Evolutionary conservation across 2,113 vertebrate genomes (phyloP).

Genomic region (Apistogramma diplotaenia): DNA sequence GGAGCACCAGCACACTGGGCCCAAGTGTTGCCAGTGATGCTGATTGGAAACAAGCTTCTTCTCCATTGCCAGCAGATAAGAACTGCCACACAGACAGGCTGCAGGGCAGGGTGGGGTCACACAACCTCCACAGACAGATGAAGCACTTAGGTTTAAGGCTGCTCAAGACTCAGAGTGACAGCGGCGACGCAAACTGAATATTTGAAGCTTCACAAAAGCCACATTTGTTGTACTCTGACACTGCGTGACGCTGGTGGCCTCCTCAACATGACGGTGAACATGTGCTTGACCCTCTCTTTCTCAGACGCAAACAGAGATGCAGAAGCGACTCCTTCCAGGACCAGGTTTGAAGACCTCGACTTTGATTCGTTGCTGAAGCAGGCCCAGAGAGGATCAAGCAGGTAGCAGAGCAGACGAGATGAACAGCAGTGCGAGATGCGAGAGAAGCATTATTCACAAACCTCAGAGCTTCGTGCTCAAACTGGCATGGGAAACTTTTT

Average conservation of each 20-base stretch:
- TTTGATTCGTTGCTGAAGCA: constrained; percentile 93
- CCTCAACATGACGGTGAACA: background rate
- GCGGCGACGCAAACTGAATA: background rate
- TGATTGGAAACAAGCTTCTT: background rate
- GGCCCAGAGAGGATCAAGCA: constrained; percentile 86
- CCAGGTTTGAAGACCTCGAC: constrained; percentile 85
- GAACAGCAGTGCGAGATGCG: background rate
- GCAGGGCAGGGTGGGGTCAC: background rate
- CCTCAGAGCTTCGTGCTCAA: constrained; percentile 43
- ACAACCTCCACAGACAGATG: background rate
- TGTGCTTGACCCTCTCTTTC: constrained; percentile 8
- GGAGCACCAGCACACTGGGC: rapidly evolving
- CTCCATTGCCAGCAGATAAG: background rate
- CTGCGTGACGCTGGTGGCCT: background rate
- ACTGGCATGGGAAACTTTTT: constrained; percentile 41
- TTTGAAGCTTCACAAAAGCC: background rate
- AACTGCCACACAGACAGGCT: background rate
- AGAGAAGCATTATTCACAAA: background rate
- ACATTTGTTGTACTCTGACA: background rate
- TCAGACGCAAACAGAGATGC: constrained; percentile 86
- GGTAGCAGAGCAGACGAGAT: constrained; percentile 72
- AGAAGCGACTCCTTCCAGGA: constrained; percentile 77
- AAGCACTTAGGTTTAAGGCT: background rate
- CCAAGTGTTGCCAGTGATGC: background rate
- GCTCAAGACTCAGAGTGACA: background rate